Evolutionary conservation across 2,113 vertebrate genomes (phyloP).

Genomic region (Seriola quinqueradiata): DNA sequence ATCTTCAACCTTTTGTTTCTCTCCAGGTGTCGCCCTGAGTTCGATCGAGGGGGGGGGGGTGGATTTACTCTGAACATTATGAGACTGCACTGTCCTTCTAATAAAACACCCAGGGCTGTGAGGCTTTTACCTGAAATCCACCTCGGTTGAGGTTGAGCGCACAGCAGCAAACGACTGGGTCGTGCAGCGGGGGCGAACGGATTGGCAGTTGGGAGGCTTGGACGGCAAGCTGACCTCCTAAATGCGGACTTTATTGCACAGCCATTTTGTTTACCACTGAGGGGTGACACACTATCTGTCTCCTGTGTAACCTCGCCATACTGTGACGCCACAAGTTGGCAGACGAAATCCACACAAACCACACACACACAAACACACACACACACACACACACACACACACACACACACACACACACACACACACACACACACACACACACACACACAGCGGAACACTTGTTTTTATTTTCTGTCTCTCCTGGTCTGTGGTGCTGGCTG

Average conservation of each 20-base stretch:
- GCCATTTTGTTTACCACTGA: constrained; percentile 71
- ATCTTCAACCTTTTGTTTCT: constrained; percentile 59
- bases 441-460: constrained; percentile 23
- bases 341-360: constrained; percentile 40
- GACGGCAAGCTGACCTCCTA: constrained; percentile 64
- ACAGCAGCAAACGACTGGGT: constrained; percentile 50
- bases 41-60: constrained; percentile 62
- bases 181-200: constrained; percentile 46
- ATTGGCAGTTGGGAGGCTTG: constrained; percentile 61
- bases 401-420: constrained; percentile 33
- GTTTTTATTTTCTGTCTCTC: constrained; percentile 44
- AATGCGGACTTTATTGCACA: constrained; percentile 70
- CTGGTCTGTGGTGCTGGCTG: constrained; percentile 25
- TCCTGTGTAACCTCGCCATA: constrained; percentile 51
- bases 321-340: constrained; percentile 46
- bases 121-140: constrained; percentile 70
- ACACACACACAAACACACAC: too few species aligned
- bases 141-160: constrained; percentile 69
- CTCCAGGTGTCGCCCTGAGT: constrained; percentile 36
- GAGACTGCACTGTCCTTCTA: constrained; percentile 55
- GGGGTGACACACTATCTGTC: constrained; percentile 56
- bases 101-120: constrained; percentile 63
- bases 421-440: neutral
- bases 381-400: constrained; percentile 12
- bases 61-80: constrained; percentile 61